Conservation (phyloP, 2,888 invertebrate species). For the Cabera pusaria region DNA sequence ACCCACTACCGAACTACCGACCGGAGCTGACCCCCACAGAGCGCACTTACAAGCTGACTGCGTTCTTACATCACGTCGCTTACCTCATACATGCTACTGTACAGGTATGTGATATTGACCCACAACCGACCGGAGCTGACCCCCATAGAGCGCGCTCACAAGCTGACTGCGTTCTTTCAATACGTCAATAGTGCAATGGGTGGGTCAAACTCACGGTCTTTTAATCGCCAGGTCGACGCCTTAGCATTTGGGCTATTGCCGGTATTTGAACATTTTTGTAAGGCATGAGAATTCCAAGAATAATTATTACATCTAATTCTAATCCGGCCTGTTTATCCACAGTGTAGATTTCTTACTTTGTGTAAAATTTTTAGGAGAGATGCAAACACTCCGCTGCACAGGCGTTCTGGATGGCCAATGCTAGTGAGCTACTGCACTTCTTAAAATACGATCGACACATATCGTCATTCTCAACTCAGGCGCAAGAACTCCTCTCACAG, state of each 20-base stretch:
- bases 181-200: too few relatives aligned
- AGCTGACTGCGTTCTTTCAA: conserved; percentile 94
- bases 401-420: conserved; percentile 99
- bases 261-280: too few relatives aligned
- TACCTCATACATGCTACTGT: too few relatives aligned
- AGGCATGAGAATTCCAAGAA: too few relatives aligned
- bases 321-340: too few relatives aligned
- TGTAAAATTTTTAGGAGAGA: conserved; percentile 83
- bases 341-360: not conserved
- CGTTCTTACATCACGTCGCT: too few relatives aligned
- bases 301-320: too few relatives aligned
- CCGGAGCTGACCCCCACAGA: too few relatives aligned
- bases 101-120: conserved; percentile 94
- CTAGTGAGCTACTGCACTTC: conserved; percentile 97
- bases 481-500: conserved; percentile 96
- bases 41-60: too few relatives aligned
- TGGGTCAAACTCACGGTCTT: too few relatives aligned
- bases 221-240: too few relatives aligned
- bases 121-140: conserved; percentile 96
- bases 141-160: conserved; percentile 95
- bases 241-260: too few relatives aligned
- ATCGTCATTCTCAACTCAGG: conserved; percentile 94
- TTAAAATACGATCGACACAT: conserved; percentile 97
- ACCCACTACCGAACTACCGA: conserved; percentile 96
- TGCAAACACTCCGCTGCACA: conserved; percentile 93